Base-by-base conservation (phyloP, 1,140 invertebrate species). In the Trialeurodes vaporariorum region DNA sequence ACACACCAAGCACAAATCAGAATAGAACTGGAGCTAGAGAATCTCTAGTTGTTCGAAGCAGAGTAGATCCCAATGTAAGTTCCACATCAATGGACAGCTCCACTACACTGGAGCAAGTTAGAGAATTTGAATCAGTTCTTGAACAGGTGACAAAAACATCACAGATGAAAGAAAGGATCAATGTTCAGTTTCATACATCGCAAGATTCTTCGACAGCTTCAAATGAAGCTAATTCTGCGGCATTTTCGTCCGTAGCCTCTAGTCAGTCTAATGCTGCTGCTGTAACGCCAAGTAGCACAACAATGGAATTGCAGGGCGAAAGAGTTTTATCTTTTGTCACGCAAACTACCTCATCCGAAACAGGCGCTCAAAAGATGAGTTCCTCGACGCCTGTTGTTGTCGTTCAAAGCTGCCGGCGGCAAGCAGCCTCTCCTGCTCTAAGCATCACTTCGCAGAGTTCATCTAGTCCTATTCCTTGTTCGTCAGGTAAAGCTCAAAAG, bases 121-220 rank as follows among this genome's bases (percentile, higher is more conserved):
- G 88, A 40, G 89, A 92, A 76, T 92, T 92, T 73, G 89, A 92
- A 75, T 88, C 88, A 76, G 88, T 92, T 0, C 78, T 91, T 59
- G 88, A 92, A 75, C 87, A 90, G 77, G 85, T 90, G 1, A 71
- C 70, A 1, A 73, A 73, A 63, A 75, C 70, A 34, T 73, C 72
- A 27, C 71, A 73, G 59, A 72, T 75, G 72, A 90, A 90, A 73
- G 87, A 90, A 75, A 77, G 87, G 59, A 88, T 83, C 2, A 70
- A 49, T 49, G 34, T 49, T 17, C 34, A 49, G 34, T 17, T 49
- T 5, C 34, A 49, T 49, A 17, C 34, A 49, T 17, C 34, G 5
- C 17, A 9, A 17, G 34, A 49, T 17, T 49, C 34, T 17, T 49
- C 34, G 17, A 49, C 34, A 9, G 5, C 34, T 9, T 49, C 34